Base-by-base conservation (phyloP, 1,140 invertebrate genomes). In the Bombus pyrosoma region DNA sequence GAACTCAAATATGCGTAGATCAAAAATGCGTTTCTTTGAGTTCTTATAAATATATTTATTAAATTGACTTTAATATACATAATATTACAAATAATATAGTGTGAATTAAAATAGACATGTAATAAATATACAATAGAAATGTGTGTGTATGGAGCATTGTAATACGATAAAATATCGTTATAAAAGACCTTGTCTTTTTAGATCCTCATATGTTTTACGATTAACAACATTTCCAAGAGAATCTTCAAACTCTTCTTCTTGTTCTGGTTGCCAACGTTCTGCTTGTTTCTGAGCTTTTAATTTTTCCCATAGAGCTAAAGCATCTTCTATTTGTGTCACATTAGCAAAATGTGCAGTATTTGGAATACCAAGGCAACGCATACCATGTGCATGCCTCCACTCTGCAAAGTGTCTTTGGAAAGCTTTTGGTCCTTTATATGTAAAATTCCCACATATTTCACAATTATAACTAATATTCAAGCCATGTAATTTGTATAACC, bases 281-380 rank as follows among this genome's bases (percentile, higher is more conserved):
- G 97, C 97, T 92, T 99, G 98, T 93, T 99, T 99, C 91, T 98
- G 98, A 18, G 97, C 96, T 94, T 99, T 99, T 3, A 99, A 95
- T 95, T 99, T 99, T 92, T 99, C 98, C 99, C 99, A 99, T 69
- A 99, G 97, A 73, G 98, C 98, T 68, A 99, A 96, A 9, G 99
- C 99, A 96, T 99, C 99, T 95, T 99, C 99, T 93, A 99, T 99
- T 91, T 99, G 98, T 13, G 99, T 99, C 12, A 99, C 99, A 95
- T 99, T 99, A 15, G 99, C 99, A 96, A 99, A 99, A 96, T 99
- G 99, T 18, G 99, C 99, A 1, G 99, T 99, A 94, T 99, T 99
- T 1, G 99, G 99, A 91, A 99, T 99, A 13, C 99, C 99, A 4
- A 99, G 96, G 95, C 99, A 99, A 12, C 99, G 95, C 99, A 99